These are phyloP conservation scores for Machaerirhynchus nigripectus DNA, from an alignment of 2,113 vertebrate genomes.

Conservation along the genomic window DNA sequence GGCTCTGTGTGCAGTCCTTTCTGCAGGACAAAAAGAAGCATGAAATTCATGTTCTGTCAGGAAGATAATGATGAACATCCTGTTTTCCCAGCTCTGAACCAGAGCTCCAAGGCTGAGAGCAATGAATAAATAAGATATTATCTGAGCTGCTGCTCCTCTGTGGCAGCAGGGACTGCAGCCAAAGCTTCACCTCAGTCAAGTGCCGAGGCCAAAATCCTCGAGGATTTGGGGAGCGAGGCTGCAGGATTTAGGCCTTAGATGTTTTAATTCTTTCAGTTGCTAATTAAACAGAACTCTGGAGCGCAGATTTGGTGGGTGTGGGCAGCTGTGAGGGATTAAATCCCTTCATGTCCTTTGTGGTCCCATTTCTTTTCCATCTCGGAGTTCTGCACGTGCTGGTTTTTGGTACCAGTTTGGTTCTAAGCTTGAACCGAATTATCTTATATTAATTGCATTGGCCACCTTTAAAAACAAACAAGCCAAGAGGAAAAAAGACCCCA, in stretches of 20 bases:
- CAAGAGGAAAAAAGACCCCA: neutral
- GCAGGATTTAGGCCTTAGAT: neutral
- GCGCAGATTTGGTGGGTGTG: neutral
- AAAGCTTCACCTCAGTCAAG: neutral
- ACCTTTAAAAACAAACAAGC: neutral
- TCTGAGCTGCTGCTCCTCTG: neutral
- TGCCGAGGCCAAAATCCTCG: neutral
- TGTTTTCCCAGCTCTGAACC: neutral
- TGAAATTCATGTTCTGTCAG: neutral
- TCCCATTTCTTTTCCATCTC: neutral
- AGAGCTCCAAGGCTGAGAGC: neutral
- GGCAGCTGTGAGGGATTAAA: neutral
- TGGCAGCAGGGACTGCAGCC: neutral
- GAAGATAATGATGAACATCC: conserved; percentile 8
- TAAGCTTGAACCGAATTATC: neutral
- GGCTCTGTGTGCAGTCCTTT: neutral
- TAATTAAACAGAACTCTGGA: neutral
- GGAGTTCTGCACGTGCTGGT: accelerated
- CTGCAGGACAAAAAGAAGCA: neutral
- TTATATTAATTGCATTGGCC: neutral
- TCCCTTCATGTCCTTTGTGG: neutral
- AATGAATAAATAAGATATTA: conserved; percentile 18
- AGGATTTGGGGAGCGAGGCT: neutral
- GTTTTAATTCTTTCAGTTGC: neutral
- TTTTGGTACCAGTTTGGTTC: neutral